These are phyloP conservation scores for Stegastes partitus DNA, from an alignment of 2,113 vertebrate species.

Conservation along the genomic window DNA sequence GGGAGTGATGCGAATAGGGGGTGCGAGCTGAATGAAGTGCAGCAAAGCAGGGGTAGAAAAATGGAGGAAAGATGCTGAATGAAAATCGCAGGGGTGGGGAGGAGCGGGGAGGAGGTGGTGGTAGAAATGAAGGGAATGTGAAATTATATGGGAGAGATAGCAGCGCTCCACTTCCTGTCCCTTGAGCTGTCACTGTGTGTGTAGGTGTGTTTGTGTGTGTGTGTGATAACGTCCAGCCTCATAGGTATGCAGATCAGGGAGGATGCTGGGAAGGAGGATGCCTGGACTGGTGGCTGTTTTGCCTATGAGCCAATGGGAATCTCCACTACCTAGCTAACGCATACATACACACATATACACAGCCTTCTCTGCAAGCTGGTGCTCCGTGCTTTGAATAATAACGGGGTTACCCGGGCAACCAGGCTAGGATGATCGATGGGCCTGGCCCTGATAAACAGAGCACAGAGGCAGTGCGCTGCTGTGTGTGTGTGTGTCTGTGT, in stretches of 20 bases:
- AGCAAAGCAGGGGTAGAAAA: constrained; percentile 46
- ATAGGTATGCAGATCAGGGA: constrained; percentile 66
- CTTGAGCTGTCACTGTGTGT: constrained; percentile 11
- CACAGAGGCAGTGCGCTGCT: constrained; percentile 37
- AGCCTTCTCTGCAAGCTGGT: constrained; percentile 66
- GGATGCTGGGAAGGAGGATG: constrained; percentile 49
- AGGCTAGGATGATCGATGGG: constrained; percentile 76
- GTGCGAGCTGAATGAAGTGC: constrained; percentile 73
- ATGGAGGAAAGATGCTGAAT: constrained; percentile 63
- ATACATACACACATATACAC: constrained; percentile 31
- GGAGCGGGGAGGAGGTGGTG: neutral
- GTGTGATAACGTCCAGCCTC: constrained; percentile 28
- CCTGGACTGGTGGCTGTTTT: constrained; percentile 42
- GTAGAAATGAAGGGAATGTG: constrained; percentile 27
- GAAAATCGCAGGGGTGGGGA: constrained; percentile 43
- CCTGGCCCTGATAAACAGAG: constrained; percentile 76
- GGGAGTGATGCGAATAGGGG: constrained; percentile 38
- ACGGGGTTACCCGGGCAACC: constrained; percentile 82
- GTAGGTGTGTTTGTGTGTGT: constrained; percentile 10
- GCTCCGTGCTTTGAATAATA: constrained; percentile 83
- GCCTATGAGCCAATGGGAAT: constrained; percentile 70
- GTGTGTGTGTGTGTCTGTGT: constrained; percentile 45
- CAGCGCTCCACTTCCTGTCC: neutral
- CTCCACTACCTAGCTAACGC: constrained; percentile 53
- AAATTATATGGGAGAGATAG: constrained; percentile 17